Conservation (phyloP, 1,140 invertebrate species). For the Anoplophora glabripennis region DNA sequence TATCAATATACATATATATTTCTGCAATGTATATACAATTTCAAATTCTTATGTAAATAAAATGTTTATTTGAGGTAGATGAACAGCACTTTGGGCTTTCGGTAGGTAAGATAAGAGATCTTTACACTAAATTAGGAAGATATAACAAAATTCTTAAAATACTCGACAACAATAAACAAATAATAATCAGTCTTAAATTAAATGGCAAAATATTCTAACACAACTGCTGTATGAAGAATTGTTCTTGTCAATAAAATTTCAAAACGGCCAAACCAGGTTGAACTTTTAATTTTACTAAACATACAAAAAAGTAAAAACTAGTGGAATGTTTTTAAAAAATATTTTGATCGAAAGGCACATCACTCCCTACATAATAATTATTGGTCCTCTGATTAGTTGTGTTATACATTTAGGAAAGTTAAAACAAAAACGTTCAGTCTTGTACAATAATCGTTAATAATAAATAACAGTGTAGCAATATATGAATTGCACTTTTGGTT, state of each 20-base stretch:
- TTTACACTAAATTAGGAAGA: neutral
- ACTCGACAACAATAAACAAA: constrained; percentile 32
- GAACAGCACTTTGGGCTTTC: constrained; percentile 12
- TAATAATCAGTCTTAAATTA: constrained; percentile 44
- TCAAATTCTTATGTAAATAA: constrained; percentile 14
- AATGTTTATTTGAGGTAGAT: constrained; percentile 19
- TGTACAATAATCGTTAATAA: neutral
- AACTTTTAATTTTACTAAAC: too few species aligned
- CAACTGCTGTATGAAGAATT: constrained; percentile 16
- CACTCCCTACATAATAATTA: neutral
- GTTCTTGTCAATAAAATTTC: neutral
- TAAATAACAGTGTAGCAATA: constrained; percentile 18
- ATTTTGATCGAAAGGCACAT: constrained; percentile 13
- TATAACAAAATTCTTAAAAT: constrained; percentile 25
- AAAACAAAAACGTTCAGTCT: constrained; percentile 22
- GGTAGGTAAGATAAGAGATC: neutral
- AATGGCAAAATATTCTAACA: constrained; percentile 38
- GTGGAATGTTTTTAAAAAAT: constrained; percentile 30
- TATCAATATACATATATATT: constrained; percentile 31
- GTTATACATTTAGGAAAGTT: constrained; percentile 13
- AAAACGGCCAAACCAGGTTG: neutral
- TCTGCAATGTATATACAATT: constrained; percentile 13
- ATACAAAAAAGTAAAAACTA: constrained; percentile 23
- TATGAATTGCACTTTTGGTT: constrained; percentile 35
- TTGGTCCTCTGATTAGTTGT: constrained; percentile 6